Conservation (phyloP, 2,113 vertebrate genomes). For the Rhinoderma darwinii region DNA sequence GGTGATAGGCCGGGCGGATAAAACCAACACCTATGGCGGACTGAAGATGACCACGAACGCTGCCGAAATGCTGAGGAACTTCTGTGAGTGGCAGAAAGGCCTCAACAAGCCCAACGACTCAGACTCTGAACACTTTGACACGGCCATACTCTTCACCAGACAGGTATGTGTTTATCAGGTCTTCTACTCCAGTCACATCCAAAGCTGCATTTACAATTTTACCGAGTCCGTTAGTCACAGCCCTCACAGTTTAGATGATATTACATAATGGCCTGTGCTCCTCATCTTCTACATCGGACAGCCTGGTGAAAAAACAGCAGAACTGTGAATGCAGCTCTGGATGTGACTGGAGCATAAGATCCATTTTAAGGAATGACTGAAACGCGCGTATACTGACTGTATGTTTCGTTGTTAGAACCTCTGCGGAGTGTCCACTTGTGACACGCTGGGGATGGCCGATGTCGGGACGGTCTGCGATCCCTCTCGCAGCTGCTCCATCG, state of each 20-base stretch:
- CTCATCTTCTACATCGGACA: too few species aligned
- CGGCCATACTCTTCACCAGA: constrained; percentile 74
- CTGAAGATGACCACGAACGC: constrained; percentile 70
- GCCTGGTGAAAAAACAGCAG: too few species aligned
- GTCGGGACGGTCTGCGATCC: constrained; percentile 77
- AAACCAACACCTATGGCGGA: constrained; percentile 61
- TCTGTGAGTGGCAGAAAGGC: constrained; percentile 74
- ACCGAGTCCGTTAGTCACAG: too few species aligned
- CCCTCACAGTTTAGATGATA: too few species aligned
- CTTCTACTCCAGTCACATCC: background rate
- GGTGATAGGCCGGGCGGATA: constrained; percentile 67
- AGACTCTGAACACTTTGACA: constrained; percentile 74
- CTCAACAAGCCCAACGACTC: constrained; percentile 71
- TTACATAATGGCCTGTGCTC: too few species aligned
- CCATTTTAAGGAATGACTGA: background rate
- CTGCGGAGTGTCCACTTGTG: constrained; percentile 72
- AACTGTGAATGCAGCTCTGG: background rate
- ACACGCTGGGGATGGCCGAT: constrained; percentile 77
- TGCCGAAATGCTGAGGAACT: constrained; percentile 72
- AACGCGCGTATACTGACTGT: background rate
- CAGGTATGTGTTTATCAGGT: constrained; percentile 66
- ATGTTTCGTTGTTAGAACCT: constrained; percentile 68
- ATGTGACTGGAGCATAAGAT: background rate
- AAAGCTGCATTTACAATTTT: too few species aligned
- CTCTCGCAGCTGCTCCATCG: constrained; percentile 71